Base-by-base conservation (phyloP, 2,113 vertebrate genomes). In the Tragulus kanchil region DNA sequence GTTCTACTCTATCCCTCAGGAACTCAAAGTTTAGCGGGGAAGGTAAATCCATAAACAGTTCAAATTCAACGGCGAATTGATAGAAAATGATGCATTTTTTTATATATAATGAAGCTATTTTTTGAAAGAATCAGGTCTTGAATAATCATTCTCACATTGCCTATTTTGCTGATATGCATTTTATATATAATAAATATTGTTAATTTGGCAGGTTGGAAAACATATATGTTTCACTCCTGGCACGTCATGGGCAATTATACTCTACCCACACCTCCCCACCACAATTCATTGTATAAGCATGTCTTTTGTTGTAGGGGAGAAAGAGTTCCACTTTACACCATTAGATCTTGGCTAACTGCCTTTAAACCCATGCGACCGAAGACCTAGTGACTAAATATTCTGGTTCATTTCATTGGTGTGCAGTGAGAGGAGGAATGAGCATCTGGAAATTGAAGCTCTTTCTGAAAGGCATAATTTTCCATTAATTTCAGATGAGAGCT, bases 401-500 rank as follows among this genome's bases (percentile, higher is more conserved):
- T 81, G 95, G 85, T 95, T 97, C 64, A 1, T 84, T 98, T 97
- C 95, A 83, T 98, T 96, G 94, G 79, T 93, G 93, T 97, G 97
- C 96, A 97, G 58, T 95, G 95, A 97, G 95, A 98, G 89, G 23
- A 97, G 45, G 91, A 98, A 97, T 97, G 89, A 96, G 75, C 92
- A 90, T 97, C 96, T 90, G 93, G 95, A 98, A 98, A 98, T 89
- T 97, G 97, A 96, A 96, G 96, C 94, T 90, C 90, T 98, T 84
- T 98, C 97, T 86, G 83, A 98, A 98, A 98, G 97, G 94, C 92
- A 98, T 98, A 96, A 97, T 98, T 98, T 98, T 75, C 92, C 85
- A 97, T 98, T 98, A 98, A 98, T 98, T 98, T 98, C 93, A 97
- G 69, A 93, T 97, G 96, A 98, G 97, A 98, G 93, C 97, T 98